phyloP scores from a whole-genome alignment of 2,113 vertebrate genomes.

The Anolis carolinensis region DNA sequence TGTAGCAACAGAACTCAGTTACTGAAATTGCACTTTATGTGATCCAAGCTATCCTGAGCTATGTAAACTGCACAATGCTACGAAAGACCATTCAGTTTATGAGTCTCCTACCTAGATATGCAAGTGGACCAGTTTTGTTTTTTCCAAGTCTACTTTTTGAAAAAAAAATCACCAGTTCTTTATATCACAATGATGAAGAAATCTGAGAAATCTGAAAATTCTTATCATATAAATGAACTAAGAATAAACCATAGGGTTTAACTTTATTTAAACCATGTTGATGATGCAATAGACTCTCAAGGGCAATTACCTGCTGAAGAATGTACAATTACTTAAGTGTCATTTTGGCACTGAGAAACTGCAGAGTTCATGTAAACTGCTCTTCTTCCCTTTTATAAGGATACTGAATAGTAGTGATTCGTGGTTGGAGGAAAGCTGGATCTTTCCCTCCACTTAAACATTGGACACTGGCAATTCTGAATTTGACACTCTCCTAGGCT shows the following conservation, averaged over 20 bases:
- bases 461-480: no score
- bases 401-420: no score
- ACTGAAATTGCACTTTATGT: constrained; percentile 42
- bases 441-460: no score
- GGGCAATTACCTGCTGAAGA: background rate
- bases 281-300: background rate
- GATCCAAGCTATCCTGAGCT: constrained; percentile 26
- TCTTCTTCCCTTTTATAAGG: background rate
- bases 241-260: background rate
- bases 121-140: background rate
- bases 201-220: background rate
- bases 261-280: background rate
- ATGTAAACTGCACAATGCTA: constrained; percentile 19
- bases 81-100: background rate
- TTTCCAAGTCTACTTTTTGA: background rate
- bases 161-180: background rate
- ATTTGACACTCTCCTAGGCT: no score
- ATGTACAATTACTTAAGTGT: background rate
- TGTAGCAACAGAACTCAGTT: constrained; percentile 22
- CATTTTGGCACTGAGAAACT: background rate
- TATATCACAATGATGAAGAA: background rate
- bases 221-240: background rate
- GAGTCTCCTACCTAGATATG: no score
- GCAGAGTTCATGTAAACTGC: background rate
- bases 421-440: no score